Conservation (phyloP, 1,140 invertebrate species). For the Anastatus disparis region DNA sequence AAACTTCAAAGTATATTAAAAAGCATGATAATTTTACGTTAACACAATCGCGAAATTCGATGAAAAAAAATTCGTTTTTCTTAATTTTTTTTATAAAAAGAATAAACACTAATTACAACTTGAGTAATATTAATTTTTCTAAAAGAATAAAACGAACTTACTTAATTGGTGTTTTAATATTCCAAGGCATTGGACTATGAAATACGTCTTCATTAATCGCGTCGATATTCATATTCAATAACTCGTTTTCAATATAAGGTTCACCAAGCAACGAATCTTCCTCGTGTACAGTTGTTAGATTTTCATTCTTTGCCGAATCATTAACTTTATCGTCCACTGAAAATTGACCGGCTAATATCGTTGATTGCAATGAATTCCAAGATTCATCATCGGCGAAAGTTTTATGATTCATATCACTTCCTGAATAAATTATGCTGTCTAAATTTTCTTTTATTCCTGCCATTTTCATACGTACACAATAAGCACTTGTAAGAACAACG, state of each 20-base stretch:
- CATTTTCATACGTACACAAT: not conserved
- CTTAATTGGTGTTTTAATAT: not conserved
- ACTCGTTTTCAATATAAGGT: not conserved
- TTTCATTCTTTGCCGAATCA: not conserved
- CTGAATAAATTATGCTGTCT: constrained; percentile 1
- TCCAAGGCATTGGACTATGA: not conserved
- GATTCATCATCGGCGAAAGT: constrained; percentile 12
- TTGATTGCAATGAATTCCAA: constrained; percentile 16
- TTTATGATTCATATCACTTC: too few species aligned
- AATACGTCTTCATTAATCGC: constrained; percentile 12
- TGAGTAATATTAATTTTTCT: not conserved
- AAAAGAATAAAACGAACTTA: too few species aligned
- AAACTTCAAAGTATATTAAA: too few species aligned
- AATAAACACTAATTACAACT: too few species aligned
- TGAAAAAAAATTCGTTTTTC: too few species aligned
- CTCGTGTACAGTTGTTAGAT: not conserved
- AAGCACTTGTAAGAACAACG: too few species aligned
- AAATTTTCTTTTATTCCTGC: not conserved
- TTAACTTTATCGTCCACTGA: not conserved
- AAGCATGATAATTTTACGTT: too few species aligned
- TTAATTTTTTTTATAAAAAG: too few species aligned
- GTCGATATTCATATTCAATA: constrained; percentile 13
- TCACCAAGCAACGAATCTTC: not conserved
- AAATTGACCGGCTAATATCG: constrained; percentile 6
- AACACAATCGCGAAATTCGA: too few species aligned